Percentiles rank a stretch among this genome's conserved stretches.
These are phyloP conservation scores for Coenonympha glycerion DNA, from an alignment of 2,888 invertebrate species.

Conservation along the genomic window DNA sequence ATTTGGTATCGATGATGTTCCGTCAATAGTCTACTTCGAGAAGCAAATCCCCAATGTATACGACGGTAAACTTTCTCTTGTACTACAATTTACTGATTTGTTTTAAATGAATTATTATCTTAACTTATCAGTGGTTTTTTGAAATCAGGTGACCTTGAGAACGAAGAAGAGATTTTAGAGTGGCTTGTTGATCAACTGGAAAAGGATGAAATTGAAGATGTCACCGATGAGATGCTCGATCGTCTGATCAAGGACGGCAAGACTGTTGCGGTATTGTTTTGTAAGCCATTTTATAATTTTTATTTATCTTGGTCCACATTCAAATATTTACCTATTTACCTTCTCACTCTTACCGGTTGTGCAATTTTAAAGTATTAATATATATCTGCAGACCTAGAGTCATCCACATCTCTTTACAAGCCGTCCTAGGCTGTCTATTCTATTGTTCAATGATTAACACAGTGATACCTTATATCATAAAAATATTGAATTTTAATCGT, in stretches of 20 bases:
- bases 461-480: too few relatives aligned
- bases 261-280: constrained; percentile 91
- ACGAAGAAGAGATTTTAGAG: constrained; percentile 90
- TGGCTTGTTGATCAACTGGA: constrained; percentile 92
- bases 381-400: too few relatives aligned
- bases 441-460: too few relatives aligned
- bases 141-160: constrained; percentile 84
- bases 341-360: too few relatives aligned
- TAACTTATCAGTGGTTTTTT: constrained; percentile 5
- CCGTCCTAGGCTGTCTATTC: too few relatives aligned
- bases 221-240: constrained; percentile 95
- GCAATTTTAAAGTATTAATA: too few relatives aligned
- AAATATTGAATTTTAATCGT: too few relatives aligned
- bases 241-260: constrained; percentile 91
- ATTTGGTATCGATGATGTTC: constrained; percentile 89
- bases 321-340: too few relatives aligned
- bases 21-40: constrained; percentile 94
- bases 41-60: constrained; percentile 94
- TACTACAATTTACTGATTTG: not conserved
- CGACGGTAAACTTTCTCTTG: constrained; percentile 78
- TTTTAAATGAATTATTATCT: too few relatives aligned
- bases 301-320: too few relatives aligned
- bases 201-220: constrained; percentile 95
- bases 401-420: too few relatives aligned
- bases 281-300: constrained; percentile 71